These are phyloP conservation scores for Aurelia sp. DNA, from an alignment of 30 jellyfish, hydroid and myxozoan genomes.

Conservation along the genomic window DNA sequence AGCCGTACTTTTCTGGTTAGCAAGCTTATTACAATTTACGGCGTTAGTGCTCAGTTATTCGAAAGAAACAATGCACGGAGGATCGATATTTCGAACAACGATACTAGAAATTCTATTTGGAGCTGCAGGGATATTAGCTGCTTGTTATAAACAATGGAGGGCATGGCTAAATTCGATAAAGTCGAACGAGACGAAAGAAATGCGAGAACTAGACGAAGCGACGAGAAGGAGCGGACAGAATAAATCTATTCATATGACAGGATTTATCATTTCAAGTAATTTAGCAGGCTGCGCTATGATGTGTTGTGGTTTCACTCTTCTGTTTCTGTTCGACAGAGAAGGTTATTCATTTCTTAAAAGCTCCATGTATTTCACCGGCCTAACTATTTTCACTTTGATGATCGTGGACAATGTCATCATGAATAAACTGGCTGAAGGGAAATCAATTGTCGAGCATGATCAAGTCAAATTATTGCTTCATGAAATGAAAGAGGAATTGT, in stretches of 20 bases:
- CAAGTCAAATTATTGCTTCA: conserved; percentile 62
- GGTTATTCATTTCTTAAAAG: conserved; percentile 61
- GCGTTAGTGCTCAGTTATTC: conserved; percentile 75
- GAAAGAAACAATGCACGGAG: conserved; percentile 66
- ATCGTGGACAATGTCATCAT: conserved; percentile 67
- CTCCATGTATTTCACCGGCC: conserved; percentile 78
- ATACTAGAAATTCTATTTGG: conserved; percentile 63
- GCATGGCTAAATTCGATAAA: conserved; percentile 26
- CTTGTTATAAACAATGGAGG: conserved; percentile 78
- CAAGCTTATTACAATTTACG: conserved; percentile 38
- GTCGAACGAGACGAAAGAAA: background rate
- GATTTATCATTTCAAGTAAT: conserved; percentile 72
- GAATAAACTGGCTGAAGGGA: conserved; percentile 60
- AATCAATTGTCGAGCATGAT: conserved; percentile 50
- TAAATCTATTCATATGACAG: conserved; percentile 51
- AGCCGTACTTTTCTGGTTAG: conserved; percentile 61
- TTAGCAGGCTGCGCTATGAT: conserved; percentile 76
- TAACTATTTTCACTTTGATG: conserved; percentile 53
- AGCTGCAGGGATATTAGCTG: conserved; percentile 31
- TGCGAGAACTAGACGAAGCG: background rate
- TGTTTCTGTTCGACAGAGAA: conserved; percentile 55
- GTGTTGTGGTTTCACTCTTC: conserved; percentile 62
- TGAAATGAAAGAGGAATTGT: conserved; percentile 75
- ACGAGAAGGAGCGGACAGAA: background rate
- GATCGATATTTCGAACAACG: conserved; percentile 55